Percentiles rank a stretch among this genome's conserved stretches.
phyloP scores from a whole-genome alignment of 2,797 vertebrate species.

The Pterois miles region DNA sequence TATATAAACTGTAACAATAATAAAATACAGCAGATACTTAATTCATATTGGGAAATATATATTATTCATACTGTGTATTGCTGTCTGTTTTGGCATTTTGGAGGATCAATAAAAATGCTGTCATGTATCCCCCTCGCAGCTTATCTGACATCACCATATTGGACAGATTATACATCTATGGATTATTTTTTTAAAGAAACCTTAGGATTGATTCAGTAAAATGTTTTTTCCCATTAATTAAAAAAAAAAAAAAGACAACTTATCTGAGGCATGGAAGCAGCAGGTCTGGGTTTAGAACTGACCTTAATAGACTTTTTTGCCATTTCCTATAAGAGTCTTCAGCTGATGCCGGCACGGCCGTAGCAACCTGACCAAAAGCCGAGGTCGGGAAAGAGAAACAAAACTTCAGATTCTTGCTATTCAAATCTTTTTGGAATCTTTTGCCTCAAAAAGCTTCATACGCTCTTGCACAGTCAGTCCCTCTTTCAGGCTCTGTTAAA shows the following conservation, averaged over 20 bases:
- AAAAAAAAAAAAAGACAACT: slow-evolving; percentile 28
- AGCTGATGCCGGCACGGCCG: slow-evolving; percentile 29
- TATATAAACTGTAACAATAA: slow-evolving; percentile 76
- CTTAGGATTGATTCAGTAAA: slow-evolving; percentile 50
- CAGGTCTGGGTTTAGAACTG: slow-evolving; percentile 38
- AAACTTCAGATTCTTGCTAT: slow-evolving; percentile 24
- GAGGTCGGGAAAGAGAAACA: slow-evolving; percentile 7
- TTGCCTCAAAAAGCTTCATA: slow-evolving; percentile 98
- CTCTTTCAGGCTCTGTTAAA: slow-evolving; percentile 95
- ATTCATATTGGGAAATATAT: slow-evolving; percentile 73
- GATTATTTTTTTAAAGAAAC: slow-evolving; percentile 22
- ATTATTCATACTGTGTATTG: slow-evolving; percentile 72
- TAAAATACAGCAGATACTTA: slow-evolving; percentile 82
- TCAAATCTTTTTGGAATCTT: slow-evolving; percentile 94
- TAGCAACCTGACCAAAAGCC: slow-evolving; percentile 23
- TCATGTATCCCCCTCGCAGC: slow-evolving; percentile 59
- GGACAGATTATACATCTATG: slow-evolving; percentile 47
- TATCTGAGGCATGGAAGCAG: slow-evolving; percentile 51
- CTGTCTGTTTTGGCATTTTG: slow-evolving; percentile 76
- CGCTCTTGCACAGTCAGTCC: slow-evolving; percentile 97
- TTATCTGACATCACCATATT: slow-evolving; percentile 57
- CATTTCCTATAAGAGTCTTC: slow-evolving; percentile 28
- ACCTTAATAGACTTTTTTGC: slow-evolving; percentile 3
- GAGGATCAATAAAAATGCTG: slow-evolving; percentile 64
- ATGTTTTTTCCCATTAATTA: slow-evolving; percentile 16